Base-by-base conservation (phyloP, 1,140 invertebrate genomes). In the Platyscapa corneri region DNA sequence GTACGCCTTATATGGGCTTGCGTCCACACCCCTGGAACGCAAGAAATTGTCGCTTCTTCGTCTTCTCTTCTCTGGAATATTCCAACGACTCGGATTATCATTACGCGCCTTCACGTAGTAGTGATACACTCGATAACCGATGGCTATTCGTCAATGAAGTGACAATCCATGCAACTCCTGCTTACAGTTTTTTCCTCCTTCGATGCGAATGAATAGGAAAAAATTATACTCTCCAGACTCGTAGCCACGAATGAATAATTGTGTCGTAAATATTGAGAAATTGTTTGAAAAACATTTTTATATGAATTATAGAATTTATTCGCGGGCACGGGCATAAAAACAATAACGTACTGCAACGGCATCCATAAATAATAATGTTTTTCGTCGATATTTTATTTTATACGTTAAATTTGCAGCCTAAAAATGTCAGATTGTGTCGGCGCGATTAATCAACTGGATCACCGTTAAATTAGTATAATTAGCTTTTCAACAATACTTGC, bases 1-100 rank as follows among this genome's bases (percentile, higher is more conserved):
- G 75, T 75, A 70, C 85, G 86, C 86, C 65, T 72, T 74, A 83
- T 81, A 72, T 75, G 85, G 80, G 1, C 37, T 27, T 12, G n/a
- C 49, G 42, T 64, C 23, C 64, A 23, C 64, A 53, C 53, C 37
- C 72, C 23, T 2, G 0, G 39, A 46, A 1, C 12, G 46, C 27
- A 81, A 86, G 49, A 78, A 86, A 46, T 82, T 2, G 27, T 23
- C 53, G 32, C 16, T 56, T 12, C 5, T 12, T 46, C 74, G 32
- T 77, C 32, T 49, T n/a, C 23, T 10, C 53, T 70, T n/a, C 53
- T 10, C 12, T 67, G 49, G 67, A 30, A 14, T 65, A 72, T 84
- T n/a, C 70, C 42, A 30, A 30, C 2, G 46, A 75, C 30, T 84
- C 27, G 67, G 67, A 85, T 85, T 85, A 74, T 85, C 65, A 77